Evolutionary conservation across 2,797 vertebrate genomes (phyloP), one percentile per base, ranked within the genome.

Genomic region (Arnoldichthys spilopterus): DNA sequence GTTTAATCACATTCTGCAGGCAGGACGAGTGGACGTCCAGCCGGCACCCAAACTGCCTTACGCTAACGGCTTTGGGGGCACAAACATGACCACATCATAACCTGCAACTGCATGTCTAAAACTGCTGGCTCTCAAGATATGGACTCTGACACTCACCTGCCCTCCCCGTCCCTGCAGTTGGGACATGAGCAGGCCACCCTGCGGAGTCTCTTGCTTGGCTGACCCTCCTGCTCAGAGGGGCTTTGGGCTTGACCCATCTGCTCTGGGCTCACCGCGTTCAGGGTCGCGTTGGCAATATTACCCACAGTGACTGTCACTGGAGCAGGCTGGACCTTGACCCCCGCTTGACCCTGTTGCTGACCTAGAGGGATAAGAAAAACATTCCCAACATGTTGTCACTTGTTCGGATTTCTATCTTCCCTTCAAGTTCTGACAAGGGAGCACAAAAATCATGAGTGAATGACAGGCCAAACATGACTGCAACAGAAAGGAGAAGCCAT

Each of bases 151-250:
- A 53, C 83, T 76, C 94, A 98, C 98, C 98, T 98, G 91, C 96
- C 97, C 89, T 99, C 98, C 88, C 97, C 97, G 74, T 99, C 98
- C 87, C 98, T 95, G 92, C 98, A 99, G 88, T 99, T 99, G 67
- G 98, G 98, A 90, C 98, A 99, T 0, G 98, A 98, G 85, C 98
- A 99, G 82, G 98, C 98, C 54, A 99, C 97, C 70, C 98, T 95
- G 77, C 97, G 95, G 6, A 98, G 89, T 83, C 97, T 95, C 91
- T 99, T 99, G 91, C 96, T 97, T 51, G 98, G 96, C 5, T 94
- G 96, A 1, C 94, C 94, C 82, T 99, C 98, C 88, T 97, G 96
- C 86, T 99, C 98, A 2, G 96, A 97, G 66, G 95, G 95, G 89
- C 96, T 97, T 83, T 99, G 98, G 79, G 96, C 94, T 28, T 96